phyloP scores from a whole-genome alignment of 2,113 vertebrate genomes.

The Lutjanus erythropterus region DNA sequence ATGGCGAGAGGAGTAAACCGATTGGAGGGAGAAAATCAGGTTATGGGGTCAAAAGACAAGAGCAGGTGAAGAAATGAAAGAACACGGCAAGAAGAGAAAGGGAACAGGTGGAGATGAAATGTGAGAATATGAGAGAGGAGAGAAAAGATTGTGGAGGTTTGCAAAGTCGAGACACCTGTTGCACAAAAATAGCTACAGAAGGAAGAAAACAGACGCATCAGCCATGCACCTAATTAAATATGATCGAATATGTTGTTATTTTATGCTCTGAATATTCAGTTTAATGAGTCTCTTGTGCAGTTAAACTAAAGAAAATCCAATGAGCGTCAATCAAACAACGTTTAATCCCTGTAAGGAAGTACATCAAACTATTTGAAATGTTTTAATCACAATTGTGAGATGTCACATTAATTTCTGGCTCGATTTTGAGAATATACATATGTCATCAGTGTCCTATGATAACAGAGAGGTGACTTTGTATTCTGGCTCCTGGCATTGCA shows the following conservation, averaged over 20 bases:
- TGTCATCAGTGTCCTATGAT: not conserved
- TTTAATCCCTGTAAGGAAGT: not conserved
- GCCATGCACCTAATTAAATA: not conserved
- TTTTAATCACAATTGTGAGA: not conserved
- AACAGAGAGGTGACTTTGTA: conserved; percentile 8
- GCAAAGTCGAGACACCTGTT: not conserved
- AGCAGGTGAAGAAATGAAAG: conserved; percentile 58
- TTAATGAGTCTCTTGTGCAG: not conserved
- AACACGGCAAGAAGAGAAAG: conserved; percentile 27
- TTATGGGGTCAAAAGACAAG: conserved; percentile 79
- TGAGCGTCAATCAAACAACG: not conserved
- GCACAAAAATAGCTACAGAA: not conserved
- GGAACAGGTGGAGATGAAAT: conserved; percentile 44
- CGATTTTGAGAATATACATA: not conserved
- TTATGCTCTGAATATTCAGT: not conserved
- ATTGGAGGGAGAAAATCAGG: conserved; percentile 80
- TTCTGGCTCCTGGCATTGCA: not conserved
- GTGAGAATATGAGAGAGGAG: conserved; percentile 39
- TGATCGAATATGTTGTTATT: not conserved
- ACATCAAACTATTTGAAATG: not conserved
- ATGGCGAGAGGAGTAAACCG: conserved; percentile 73
- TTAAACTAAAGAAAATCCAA: not conserved
- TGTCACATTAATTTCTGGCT: not conserved
- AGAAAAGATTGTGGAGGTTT: not conserved
- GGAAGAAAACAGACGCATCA: too few relatives aligned